phyloP scores from a whole-genome alignment of 2,113 vertebrate species.

The Pterocles orientalis region DNA sequence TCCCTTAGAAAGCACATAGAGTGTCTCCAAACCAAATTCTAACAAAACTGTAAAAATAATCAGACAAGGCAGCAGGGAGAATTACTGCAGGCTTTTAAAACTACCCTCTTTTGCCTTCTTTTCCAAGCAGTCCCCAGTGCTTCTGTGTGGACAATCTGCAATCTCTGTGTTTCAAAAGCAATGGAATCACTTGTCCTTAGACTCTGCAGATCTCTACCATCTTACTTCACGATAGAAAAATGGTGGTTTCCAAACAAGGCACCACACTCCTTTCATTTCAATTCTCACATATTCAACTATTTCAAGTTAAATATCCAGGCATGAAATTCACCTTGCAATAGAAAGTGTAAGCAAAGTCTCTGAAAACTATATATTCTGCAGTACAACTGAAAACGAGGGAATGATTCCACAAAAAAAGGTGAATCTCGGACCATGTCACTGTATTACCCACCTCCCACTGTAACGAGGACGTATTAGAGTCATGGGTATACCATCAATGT shows the following conservation, averaged over 20 bases:
- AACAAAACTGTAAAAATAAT: background rate
- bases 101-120: background rate
- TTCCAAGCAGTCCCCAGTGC: background rate
- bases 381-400: background rate
- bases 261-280: background rate
- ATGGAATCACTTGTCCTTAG: background rate
- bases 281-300: background rate
- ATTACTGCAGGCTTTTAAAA: background rate
- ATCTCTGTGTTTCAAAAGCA: background rate
- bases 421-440: background rate
- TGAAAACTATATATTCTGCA: background rate
- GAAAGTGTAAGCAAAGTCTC: background rate
- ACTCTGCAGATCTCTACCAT: background rate
- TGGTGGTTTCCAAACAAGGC: background rate
- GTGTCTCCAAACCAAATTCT: background rate
- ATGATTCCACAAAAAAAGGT: background rate
- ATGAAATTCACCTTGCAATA: background rate
- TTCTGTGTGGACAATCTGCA: background rate
- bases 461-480: background rate
- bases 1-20: background rate
- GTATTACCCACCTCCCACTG: background rate
- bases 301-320: background rate
- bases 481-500: background rate
- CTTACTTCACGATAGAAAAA: background rate
- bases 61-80: background rate